Percentiles rank a stretch among this genome's conserved stretches.
Conservation (phyloP, 2,888 invertebrate genomes). For the Cheilosia pagana region DNA sequence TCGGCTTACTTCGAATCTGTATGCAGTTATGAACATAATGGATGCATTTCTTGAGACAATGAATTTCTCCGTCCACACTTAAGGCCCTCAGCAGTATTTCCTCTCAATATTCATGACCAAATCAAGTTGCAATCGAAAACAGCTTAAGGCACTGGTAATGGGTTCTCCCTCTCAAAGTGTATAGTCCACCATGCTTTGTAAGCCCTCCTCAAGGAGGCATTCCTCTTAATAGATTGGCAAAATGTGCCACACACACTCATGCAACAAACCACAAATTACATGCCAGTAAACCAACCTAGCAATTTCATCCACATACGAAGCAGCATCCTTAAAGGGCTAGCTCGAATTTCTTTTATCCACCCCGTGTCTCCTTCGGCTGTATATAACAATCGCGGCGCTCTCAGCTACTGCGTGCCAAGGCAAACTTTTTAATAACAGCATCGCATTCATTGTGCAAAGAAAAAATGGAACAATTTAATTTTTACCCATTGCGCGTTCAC, state of each 20-base stretch:
- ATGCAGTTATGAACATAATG: too few species aligned
- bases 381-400: slow-evolving; percentile 5
- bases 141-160: too few species aligned
- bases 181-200: slow-evolving; percentile 26
- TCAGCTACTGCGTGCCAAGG: slow-evolving; percentile 35
- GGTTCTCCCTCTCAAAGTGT: too few species aligned
- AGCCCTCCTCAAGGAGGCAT: slow-evolving; percentile 19
- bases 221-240: slow-evolving; percentile 58
- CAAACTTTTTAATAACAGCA: slow-evolving; percentile 73
- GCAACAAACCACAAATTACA: slow-evolving; percentile 72
- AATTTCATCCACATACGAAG: slow-evolving; percentile 57
- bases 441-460: slow-evolving; percentile 67
- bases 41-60: too few species aligned
- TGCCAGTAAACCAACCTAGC: slow-evolving; percentile 56
- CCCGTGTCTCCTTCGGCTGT: slow-evolving; percentile 17
- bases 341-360: slow-evolving; percentile 26
- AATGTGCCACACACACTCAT: slow-evolving; percentile 8
- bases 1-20: too few species aligned
- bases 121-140: too few species aligned
- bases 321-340: slow-evolving; percentile 55
- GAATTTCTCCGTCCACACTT: too few species aligned
- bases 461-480: slow-evolving; percentile 71
- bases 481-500: slow-evolving; percentile 71
- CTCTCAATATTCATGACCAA: too few species aligned
- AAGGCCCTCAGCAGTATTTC: too few species aligned